A percentile compares a stretch with the other conserved stretches of the same genome.
Conservation (phyloP, 2,797 vertebrate genomes). For the Epinephelus awoara region DNA sequence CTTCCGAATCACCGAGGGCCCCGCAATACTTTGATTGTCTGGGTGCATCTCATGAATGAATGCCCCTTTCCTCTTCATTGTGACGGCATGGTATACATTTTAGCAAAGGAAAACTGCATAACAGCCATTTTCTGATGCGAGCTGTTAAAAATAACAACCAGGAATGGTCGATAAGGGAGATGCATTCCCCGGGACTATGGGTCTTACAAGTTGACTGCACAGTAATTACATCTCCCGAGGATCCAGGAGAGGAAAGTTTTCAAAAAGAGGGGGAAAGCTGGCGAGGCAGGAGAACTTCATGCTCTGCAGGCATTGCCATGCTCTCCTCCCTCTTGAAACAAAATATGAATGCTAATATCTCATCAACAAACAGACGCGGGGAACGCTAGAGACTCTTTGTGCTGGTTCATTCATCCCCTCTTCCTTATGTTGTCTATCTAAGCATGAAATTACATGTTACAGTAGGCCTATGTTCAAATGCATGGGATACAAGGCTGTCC, state of each 20-base stretch:
- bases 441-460: slow-evolving; percentile 32
- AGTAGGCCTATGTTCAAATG: background rate
- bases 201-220: slow-evolving; percentile 83
- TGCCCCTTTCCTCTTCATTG: slow-evolving; percentile 14
- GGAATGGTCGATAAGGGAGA: slow-evolving; percentile 72
- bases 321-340: slow-evolving; percentile 71
- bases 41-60: background rate
- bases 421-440: slow-evolving; percentile 22
- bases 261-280: slow-evolving; percentile 61
- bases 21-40: slow-evolving; percentile 4
- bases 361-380: slow-evolving; percentile 66
- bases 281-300: slow-evolving; percentile 68
- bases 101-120: slow-evolving; percentile 42
- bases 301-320: slow-evolving; percentile 71
- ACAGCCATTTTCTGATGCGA: slow-evolving; percentile 56
- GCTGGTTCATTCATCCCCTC: slow-evolving; percentile 38
- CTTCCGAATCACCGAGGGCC: background rate
- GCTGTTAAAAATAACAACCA: slow-evolving; percentile 76
- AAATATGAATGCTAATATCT: slow-evolving; percentile 77
- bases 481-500: background rate
- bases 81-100: slow-evolving; percentile 27
- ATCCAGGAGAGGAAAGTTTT: slow-evolving; percentile 80
- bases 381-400: slow-evolving; percentile 48
- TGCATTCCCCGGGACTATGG: slow-evolving; percentile 73
- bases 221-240: slow-evolving; percentile 87